phyloP scores from a whole-genome alignment of 2,113 vertebrate species.

The Neotoma lepida region DNA sequence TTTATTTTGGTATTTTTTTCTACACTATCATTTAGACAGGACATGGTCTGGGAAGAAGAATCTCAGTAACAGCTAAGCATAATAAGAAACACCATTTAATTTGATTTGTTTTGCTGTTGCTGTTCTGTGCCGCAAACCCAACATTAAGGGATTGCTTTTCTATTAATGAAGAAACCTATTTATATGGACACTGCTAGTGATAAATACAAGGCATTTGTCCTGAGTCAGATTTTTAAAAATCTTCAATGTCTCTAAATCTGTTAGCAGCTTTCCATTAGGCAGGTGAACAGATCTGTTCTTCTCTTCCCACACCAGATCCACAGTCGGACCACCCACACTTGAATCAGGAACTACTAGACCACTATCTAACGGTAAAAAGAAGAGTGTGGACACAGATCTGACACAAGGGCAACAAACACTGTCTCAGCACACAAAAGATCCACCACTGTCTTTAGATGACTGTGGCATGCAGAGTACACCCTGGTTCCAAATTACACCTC shows the following conservation, averaged over 20 bases:
- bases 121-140: not conserved
- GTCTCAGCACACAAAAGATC: not conserved
- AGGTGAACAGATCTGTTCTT: not conserved
- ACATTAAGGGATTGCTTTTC: not conserved
- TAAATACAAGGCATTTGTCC: not conserved
- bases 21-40: not conserved
- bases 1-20: slow-evolving; percentile 3
- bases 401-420: too few relatives aligned
- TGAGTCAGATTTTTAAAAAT: not conserved
- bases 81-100: not conserved
- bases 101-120: not conserved
- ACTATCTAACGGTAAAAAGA: not conserved
- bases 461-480: not conserved
- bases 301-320: not conserved
- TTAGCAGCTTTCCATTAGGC: not conserved
- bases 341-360: not conserved
- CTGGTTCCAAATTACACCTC: not conserved
- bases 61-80: slow-evolving; percentile 21
- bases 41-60: not conserved
- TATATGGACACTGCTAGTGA: not conserved
- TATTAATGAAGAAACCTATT: not conserved
- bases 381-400: not conserved
- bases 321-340: not conserved
- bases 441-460: not conserved
- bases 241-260: not conserved